Base-by-base conservation (phyloP, 2,888 invertebrate species). In the Lacanobia oleracea region DNA sequence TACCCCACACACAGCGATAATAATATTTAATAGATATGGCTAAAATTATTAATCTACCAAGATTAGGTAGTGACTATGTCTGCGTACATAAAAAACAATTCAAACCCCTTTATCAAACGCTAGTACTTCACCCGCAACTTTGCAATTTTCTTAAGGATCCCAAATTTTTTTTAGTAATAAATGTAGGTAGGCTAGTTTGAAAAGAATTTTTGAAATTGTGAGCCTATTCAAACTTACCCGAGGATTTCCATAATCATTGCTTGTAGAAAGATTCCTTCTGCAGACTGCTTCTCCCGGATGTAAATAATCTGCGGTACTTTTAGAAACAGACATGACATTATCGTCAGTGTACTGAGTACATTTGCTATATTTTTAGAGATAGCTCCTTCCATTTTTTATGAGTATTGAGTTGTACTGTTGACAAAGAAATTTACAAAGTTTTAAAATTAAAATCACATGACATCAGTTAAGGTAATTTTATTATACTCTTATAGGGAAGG, bases 271-370 rank as follows among this genome's bases (percentile, higher is more conserved):
- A 98, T 96, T 71, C 98, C 98, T 84, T 97, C 96, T 0, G 98
- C 97, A 67, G 97, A 97, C 91, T 97, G 96, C 65, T 97, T 96
- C 79, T 96, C 94, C 8, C 96, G 88, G 66, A 98, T 95, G 71
- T 97, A 97, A 79, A 97, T 91, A 77, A 98, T 98, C 95, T 98
- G 98, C 0, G 98, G 98, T 64, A 98, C 96, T 96, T 98, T 98
- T 83, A 98, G 94, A 82, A 98, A 96, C 66, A 98, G 95, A 89
- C 98, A 98, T 88, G 98, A 97, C 57, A 97, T 91, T 79, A 98
- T 98, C 1, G 98, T 98, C n/a, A 98, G 93, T 18, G 97, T 90
- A 90, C 98, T 98, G 67, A 98, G 91, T 3, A 81, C 59, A 70
- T 93, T 88, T 2, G 94, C 91, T 23, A 94, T 21, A 10, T 84